These are phyloP conservation scores for Pemphigus obesinymphae DNA, from an alignment of 1,140 invertebrate species.

Conservation along the genomic window DNA sequence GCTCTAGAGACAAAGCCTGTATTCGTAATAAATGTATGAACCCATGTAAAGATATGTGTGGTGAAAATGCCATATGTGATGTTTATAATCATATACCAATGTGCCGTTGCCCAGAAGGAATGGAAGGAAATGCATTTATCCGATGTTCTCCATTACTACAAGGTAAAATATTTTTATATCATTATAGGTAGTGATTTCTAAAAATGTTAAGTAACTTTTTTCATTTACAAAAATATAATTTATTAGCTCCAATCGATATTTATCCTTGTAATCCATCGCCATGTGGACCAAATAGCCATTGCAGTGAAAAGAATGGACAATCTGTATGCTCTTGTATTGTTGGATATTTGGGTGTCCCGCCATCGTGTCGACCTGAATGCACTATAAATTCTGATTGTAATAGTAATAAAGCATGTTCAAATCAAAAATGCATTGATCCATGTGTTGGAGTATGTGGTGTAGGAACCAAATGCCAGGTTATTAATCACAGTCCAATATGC, in stretches of 20 bases:
- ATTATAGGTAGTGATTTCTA: too few species aligned
- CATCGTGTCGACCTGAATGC: slow-evolving; percentile 68
- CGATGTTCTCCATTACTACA: slow-evolving; percentile 56
- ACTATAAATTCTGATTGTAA: slow-evolving; percentile 64
- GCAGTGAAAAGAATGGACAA: slow-evolving; percentile 61
- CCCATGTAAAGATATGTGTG: slow-evolving; percentile 70
- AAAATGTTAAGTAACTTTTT: too few species aligned
- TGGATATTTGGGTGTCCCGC: slow-evolving; percentile 67
- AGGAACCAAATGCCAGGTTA: slow-evolving; percentile 64
- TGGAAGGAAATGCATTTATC: slow-evolving; percentile 66
- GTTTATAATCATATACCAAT: slow-evolving; percentile 69
- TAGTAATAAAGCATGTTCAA: slow-evolving; percentile 58
- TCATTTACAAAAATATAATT: not conserved
- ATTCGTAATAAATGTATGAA: slow-evolving; percentile 69
- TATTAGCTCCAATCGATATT: slow-evolving; percentile 24
- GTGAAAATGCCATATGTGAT: slow-evolving; percentile 62
- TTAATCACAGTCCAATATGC: slow-evolving; percentile 71
- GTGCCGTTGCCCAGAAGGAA: slow-evolving; percentile 64
- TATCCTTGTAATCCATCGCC: slow-evolving; percentile 55
- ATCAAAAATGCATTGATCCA: slow-evolving; percentile 63
- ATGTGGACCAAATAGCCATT: slow-evolving; percentile 70
- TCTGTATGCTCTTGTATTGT: slow-evolving; percentile 66
- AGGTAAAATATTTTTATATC: slow-evolving; percentile 50
- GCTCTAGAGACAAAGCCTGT: slow-evolving; percentile 62
- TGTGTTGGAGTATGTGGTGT: slow-evolving; percentile 64